A percentile compares a stretch with the other conserved stretches of the same genome.
Conservation (phyloP, 2,888 invertebrate genomes). For the Xestia xanthographa region DNA sequence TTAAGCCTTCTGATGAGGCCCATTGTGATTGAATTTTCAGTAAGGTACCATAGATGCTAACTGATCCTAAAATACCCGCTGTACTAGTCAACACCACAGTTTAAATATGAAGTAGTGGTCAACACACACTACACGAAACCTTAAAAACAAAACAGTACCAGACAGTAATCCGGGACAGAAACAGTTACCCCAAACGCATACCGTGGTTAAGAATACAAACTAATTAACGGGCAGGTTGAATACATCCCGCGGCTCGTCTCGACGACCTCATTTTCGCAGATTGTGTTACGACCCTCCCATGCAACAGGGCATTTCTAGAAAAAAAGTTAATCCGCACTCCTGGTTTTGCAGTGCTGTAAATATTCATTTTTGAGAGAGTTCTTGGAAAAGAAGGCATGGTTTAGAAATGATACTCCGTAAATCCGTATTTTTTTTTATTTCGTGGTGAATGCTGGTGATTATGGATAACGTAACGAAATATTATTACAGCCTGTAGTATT, state of each 20-base stretch:
- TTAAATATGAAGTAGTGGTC: background rate
- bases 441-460: no score
- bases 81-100: background rate
- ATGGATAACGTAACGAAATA: background rate
- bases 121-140: constrained; percentile 4
- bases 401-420: background rate
- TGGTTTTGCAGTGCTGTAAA: constrained; percentile 36
- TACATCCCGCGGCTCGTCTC: constrained; percentile 62
- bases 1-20: no score
- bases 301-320: constrained; percentile 36
- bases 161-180: constrained; percentile 41
- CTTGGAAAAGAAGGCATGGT: background rate
- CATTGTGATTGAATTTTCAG: no score
- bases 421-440: background rate
- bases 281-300: constrained; percentile 47
- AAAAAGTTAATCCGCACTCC: constrained; percentile 41
- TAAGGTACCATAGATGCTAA: background rate
- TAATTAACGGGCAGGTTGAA: constrained; percentile 71
- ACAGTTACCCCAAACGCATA: constrained; percentile 47
- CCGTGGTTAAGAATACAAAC: constrained; percentile 68
- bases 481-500: background rate
- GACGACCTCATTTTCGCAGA: constrained; percentile 68
- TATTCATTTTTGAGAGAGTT: constrained; percentile 14
- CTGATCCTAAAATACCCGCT: background rate
- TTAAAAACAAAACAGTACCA: constrained; percentile 25